phyloP scores from a whole-genome alignment of 23 tunicate genomes.

The Clavelina lepadiformis region DNA sequence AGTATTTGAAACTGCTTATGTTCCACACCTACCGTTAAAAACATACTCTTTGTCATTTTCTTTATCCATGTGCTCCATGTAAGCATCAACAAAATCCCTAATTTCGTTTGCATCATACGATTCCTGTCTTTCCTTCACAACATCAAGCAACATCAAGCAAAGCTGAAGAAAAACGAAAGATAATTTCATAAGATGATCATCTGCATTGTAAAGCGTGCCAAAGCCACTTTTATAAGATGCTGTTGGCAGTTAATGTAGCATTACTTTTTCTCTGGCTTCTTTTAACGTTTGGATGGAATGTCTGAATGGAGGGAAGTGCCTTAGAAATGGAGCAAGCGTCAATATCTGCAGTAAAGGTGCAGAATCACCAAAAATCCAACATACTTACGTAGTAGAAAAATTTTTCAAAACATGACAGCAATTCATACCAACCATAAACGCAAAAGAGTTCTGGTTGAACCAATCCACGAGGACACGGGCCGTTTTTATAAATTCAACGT shows the following conservation, averaged over 20 bases:
- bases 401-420: background rate
- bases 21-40: background rate
- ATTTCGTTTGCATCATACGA: slow-evolving; percentile 18
- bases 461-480: slow-evolving; percentile 35
- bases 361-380: too few species aligned
- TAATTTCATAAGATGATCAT: too few species aligned
- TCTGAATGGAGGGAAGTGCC: slow-evolving; percentile 20
- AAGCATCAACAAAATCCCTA: slow-evolving; percentile 52
- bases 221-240: too few species aligned
- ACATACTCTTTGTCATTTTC: slow-evolving; percentile 10
- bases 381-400: too few species aligned
- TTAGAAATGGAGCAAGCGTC: slow-evolving; percentile 30
- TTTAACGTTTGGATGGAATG: slow-evolving; percentile 6
- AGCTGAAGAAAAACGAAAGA: slow-evolving; percentile 24
- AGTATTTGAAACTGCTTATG: too few species aligned
- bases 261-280: slow-evolving; percentile 35
- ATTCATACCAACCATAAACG: slow-evolving; percentile 30
- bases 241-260: too few species aligned
- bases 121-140: slow-evolving; percentile 24
- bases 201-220: too few species aligned
- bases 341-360: slow-evolving; percentile 25
- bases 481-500: slow-evolving; percentile 19
- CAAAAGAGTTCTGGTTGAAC: slow-evolving; percentile 36
- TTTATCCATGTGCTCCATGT: slow-evolving; percentile 17
- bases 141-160: slow-evolving; percentile 10